Evolutionary conservation across 1,140 invertebrate genomes (phyloP).

Genomic region (Tetragonula clypearis): DNA sequence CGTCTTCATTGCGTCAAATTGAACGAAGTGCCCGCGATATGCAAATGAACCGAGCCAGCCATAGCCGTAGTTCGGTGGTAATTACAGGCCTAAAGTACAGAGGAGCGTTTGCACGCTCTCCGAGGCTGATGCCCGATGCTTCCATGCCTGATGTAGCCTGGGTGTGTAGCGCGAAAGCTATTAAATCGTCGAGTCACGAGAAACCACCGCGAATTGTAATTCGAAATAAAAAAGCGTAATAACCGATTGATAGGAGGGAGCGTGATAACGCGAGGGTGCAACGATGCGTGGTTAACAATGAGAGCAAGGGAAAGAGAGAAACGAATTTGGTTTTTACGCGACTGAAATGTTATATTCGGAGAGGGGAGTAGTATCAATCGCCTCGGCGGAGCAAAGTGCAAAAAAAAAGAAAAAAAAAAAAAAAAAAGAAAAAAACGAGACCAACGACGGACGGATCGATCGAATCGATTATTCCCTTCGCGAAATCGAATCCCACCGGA

Average conservation of each 20-base stretch:
- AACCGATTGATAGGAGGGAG: not conserved
- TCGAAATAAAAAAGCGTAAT: not conserved
- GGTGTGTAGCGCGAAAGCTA: not conserved
- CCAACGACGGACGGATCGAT: not conserved
- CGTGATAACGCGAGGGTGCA: not conserved
- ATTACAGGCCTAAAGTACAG: slow-evolving; percentile 1
- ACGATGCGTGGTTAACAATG: not conserved
- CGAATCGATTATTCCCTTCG: not conserved
- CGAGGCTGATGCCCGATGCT: not conserved
- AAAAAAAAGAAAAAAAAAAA: not conserved
- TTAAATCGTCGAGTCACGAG: not conserved
- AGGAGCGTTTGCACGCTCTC: slow-evolving; percentile 1
- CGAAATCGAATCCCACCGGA: not conserved
- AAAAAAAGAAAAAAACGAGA: not conserved
- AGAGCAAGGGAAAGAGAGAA: not conserved
- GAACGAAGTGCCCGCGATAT: not conserved
- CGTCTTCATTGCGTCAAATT: slow-evolving; percentile 21
- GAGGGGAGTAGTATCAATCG: not conserved
- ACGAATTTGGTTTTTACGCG: not conserved
- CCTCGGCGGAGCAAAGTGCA: not conserved
- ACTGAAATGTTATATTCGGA: no score
- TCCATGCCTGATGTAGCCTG: not conserved
- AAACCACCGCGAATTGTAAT: not conserved
- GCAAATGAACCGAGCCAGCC: not conserved
- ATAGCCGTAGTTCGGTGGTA: not conserved